Conservation (phyloP, 2,113 vertebrate species). For the Dicrurus megarhynchus region DNA sequence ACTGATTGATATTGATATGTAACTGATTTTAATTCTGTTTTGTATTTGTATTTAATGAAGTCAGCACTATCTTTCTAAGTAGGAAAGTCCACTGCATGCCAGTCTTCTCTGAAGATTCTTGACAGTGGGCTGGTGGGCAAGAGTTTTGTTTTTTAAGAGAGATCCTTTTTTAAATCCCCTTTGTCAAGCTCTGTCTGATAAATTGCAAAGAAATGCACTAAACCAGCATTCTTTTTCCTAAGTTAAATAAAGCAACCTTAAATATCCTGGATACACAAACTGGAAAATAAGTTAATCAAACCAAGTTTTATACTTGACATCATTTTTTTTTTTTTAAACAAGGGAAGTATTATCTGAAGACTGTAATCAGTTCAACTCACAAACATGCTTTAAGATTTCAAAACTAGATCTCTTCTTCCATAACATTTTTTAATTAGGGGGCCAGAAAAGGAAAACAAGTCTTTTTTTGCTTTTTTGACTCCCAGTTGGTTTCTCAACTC, state of each 20-base stretch:
- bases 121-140: background rate
- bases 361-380: background rate
- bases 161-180: background rate
- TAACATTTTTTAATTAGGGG: background rate
- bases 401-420: background rate
- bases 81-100: background rate
- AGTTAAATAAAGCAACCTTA: constrained; percentile 18
- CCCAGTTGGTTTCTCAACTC: background rate
- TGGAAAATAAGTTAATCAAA: constrained; percentile 46
- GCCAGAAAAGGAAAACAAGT: background rate
- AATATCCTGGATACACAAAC: background rate
- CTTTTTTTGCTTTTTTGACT: background rate
- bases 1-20: background rate
- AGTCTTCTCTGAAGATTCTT: background rate
- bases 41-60: background rate
- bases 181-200: background rate
- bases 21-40: background rate
- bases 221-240: background rate
- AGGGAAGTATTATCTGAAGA: constrained; percentile 3
- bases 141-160: background rate
- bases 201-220: background rate
- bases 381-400: background rate
- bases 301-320: background rate
- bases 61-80: background rate
- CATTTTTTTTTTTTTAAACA: background rate